Base-by-base conservation (phyloP, 2,113 vertebrate species). In the Zeus faber region DNA sequence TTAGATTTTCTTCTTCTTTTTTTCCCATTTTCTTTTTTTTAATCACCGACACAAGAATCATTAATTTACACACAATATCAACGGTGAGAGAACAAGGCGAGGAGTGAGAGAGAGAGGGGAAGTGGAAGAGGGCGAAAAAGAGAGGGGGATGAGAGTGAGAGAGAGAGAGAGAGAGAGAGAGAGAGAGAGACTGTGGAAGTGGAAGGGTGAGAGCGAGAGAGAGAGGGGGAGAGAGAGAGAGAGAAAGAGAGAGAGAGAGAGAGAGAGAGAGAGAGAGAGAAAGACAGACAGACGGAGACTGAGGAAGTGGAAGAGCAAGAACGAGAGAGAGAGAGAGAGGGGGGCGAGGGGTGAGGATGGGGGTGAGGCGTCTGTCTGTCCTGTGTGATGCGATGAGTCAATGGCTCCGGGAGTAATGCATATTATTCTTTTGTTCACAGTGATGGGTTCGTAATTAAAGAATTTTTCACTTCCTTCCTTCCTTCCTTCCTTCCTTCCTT, bases 381-480 rank as follows among this genome's bases (percentile, higher is more conserved):
- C 51, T 63, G 79, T 80, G 69, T 58, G 67, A 84, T 84, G 81
- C 53, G 62, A 86, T 88, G 87, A 78, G 75, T 85, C 67, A 71
- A 89, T 91, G 89, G 88, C 85, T 91, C 90, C 87, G 87, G 82
- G 87, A 83, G 81, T 81, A 88, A 91, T 91, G 89, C 89, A 89
- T 90, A 89, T 84, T 83, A 79, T 82, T 70, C 55, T 71, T 63
- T 87, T 87, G 85, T 89, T 90, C 89, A 91, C 90, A 91, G 90
- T 91, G 90, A 91, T 89, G 89, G 90, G 89, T 90, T 91, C 77
- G 73, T 89, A 87, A 86, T 89, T 89, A 85, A 89, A 89, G 82
- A 88, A 83, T n/a, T n/a, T n/a, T n/a, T n/a, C n/a, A n/a, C n/a
- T n/a, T n/a, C n/a, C n/a, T n/a, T n/a, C n/a, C n/a, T n/a, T n/a